These are phyloP conservation scores for Candoia aspera DNA, from an alignment of 2,113 vertebrate species.

Conservation along the genomic window DNA sequence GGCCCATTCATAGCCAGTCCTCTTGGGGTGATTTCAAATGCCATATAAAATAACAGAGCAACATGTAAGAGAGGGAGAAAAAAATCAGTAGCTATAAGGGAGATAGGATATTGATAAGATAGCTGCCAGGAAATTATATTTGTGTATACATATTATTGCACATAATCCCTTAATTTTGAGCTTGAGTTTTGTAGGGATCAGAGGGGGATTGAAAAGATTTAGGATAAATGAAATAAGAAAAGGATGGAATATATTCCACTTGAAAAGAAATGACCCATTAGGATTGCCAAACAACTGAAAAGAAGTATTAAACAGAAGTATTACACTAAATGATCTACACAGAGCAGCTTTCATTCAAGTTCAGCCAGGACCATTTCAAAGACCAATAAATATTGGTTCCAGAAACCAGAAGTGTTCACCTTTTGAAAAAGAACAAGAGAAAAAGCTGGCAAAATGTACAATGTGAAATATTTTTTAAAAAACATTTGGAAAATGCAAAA, in stretches of 20 bases:
- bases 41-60: not conserved
- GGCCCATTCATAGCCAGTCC: not conserved
- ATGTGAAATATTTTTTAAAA: constrained; percentile 6
- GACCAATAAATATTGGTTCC: constrained; percentile 25
- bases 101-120: constrained; percentile 1
- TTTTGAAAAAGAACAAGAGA: not conserved
- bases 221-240: constrained; percentile 20
- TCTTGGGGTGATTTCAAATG: not conserved
- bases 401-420: fast-evolving
- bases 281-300: constrained; percentile 4
- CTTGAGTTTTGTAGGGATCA: constrained; percentile 29
- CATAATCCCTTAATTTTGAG: constrained; percentile 23
- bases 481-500: not conserved
- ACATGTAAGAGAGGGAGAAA: not conserved
- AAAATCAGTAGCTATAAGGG: not conserved
- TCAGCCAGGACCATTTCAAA: constrained; percentile 7
- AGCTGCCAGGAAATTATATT: constrained; percentile 27
- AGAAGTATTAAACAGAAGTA: not conserved
- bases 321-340: not conserved
- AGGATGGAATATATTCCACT: not conserved
- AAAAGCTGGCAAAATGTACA: fast-evolving
- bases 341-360: not conserved
- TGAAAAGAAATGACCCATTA: not conserved
- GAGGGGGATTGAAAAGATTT: constrained; percentile 6
- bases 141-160: constrained; percentile 12